These are phyloP conservation scores for Malurus alboscapulatus DNA, from an alignment of 2,113 vertebrate species.

Conservation along the genomic window DNA sequence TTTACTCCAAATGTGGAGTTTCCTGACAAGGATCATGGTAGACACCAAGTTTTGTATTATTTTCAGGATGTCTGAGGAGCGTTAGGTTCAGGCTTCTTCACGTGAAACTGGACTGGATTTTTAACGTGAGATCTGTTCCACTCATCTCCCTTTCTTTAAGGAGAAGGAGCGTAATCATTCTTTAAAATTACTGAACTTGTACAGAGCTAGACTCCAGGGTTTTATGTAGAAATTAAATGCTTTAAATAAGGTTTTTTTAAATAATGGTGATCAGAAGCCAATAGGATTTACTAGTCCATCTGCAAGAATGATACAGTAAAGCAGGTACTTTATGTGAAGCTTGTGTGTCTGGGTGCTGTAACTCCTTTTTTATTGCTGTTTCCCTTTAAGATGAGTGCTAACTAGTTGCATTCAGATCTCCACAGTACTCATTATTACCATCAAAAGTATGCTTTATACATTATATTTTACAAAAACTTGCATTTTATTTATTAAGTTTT, in stretches of 20 bases:
- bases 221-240: neutral
- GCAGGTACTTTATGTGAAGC: neutral
- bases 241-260: neutral
- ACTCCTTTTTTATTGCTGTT: neutral
- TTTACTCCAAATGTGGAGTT: neutral
- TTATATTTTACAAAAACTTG: neutral
- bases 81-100: neutral
- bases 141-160: neutral
- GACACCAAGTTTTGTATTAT: neutral
- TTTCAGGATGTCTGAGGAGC: neutral
- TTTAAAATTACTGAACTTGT: neutral
- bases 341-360: neutral
- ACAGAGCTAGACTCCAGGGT: neutral
- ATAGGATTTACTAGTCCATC: neutral
- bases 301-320: neutral
- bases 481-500: neutral
- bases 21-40: neutral
- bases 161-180: neutral
- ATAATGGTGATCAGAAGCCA: neutral
- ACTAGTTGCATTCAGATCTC: accelerated
- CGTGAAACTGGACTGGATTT: neutral
- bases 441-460: neutral
- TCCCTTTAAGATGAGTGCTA: neutral
- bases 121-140: neutral
- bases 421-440: neutral